Base-by-base conservation (phyloP, 2,113 vertebrate species). In the Bettongia penicillata region DNA sequence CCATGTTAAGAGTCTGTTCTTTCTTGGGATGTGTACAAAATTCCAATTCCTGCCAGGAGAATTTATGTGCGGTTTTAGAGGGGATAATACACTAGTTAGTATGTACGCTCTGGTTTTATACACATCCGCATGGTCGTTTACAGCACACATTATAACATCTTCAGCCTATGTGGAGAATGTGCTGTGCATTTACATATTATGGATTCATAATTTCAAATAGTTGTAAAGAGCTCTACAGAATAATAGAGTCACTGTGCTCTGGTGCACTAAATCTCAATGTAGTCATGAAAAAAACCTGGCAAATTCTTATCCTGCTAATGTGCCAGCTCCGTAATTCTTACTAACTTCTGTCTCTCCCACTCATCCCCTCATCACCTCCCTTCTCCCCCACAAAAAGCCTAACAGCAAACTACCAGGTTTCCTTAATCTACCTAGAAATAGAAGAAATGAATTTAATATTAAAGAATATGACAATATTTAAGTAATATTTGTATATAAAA, bases 11-110 rank as follows among this genome's bases (percentile, higher is more conserved):
- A 97, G 97, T 96, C 97, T 95, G 96, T 96, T 96, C 97, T 53
- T 98, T 97, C 97, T 95, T 96, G 89, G 96, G 96, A 96, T 98
- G 96, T 93, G 94, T 96, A 96, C 47, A 91, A 97, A 96, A 97
- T 98, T 96, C 97, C 97, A 95, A 28, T 96, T 93, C 90, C 97
- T 97, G 97, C 95, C 98, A 97, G 93, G 97, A 96, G 96, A 96
- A 98, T 98, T 98, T 97, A 98, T 98, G 97, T 96, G 95, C 93
- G 94, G 97, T 96, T 98, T 98, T 97, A 96, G 96, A 98, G 97
- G 96, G 97, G 97, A 98, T 97, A 98, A 98, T 98, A 94, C 97
- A 98, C 97, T 97, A 98, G 98, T 98, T 98, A 97, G 97, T 97
- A 97, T 97, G 97, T 97, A 97, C 89, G 16, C 92, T 3, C 93